Conservation (phyloP, 2,797 vertebrate species). For the Lacerta bilineata region DNA sequence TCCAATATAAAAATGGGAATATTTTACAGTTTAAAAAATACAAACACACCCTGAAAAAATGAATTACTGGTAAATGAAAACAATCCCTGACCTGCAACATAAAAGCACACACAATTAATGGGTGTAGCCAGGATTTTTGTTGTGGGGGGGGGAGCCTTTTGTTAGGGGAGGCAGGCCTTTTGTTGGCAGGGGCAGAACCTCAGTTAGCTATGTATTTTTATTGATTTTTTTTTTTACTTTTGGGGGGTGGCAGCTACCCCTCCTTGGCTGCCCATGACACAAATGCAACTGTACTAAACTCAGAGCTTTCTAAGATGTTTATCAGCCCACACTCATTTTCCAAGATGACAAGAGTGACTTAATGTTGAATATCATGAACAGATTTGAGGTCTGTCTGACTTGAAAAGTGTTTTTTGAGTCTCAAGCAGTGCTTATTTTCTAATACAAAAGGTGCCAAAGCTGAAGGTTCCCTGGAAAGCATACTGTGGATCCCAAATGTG, state of each 20-base stretch:
- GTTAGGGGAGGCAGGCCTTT: too few species aligned
- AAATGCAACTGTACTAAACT: neutral
- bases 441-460: neutral
- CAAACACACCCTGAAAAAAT: too few species aligned
- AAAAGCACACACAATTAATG: neutral
- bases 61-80: neutral
- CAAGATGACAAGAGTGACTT: slow-evolving; percentile 6
- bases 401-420: neutral
- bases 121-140: too few species aligned
- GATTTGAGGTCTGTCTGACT: neutral
- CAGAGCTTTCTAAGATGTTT: neutral
- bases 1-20: neutral
- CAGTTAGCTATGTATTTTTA: too few species aligned
- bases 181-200: too few species aligned
- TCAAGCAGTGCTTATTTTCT: neutral
- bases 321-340: neutral
- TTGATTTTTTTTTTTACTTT: too few species aligned
- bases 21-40: neutral
- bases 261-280: neutral
- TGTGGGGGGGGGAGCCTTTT: too few species aligned
- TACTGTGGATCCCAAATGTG: neutral
- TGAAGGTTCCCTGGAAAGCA: neutral
- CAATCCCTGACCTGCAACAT: neutral
- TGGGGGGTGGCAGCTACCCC: too few species aligned
- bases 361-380: slow-evolving; percentile 27